Percentiles rank a stretch among this genome's conserved stretches.
phyloP scores from a whole-genome alignment of 2,113 vertebrate species.

The Ceuthmochares aereus region DNA sequence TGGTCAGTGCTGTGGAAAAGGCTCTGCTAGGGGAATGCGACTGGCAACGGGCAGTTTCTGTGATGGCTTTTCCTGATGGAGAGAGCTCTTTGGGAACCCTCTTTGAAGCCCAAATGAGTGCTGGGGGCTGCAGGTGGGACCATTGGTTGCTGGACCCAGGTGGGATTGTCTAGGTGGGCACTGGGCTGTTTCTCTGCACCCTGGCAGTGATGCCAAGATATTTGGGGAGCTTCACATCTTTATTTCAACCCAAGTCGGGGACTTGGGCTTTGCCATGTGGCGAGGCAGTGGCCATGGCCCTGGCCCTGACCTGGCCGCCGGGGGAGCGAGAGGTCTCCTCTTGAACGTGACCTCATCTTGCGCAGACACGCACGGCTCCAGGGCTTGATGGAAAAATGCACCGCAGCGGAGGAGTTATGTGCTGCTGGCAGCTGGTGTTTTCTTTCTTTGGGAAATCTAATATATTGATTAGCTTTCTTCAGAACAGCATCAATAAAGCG shows the following conservation, averaged over 20 bases:
- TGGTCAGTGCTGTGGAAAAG: rapidly evolving
- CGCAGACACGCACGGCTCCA: background rate
- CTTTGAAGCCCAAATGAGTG: background rate
- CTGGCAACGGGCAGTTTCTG: background rate
- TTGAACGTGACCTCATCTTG: constrained; percentile 50
- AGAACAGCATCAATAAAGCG: constrained; percentile 73
- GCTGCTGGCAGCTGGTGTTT: constrained; percentile 70
- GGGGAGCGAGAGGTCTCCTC: background rate
- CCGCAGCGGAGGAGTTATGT: constrained; percentile 23
- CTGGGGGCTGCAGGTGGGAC: too few relatives aligned
- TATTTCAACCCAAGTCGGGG: background rate
- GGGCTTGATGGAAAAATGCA: constrained; percentile 49
- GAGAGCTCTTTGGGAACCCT: background rate
- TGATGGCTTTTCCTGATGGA: background rate
- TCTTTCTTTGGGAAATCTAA: constrained; percentile 78
- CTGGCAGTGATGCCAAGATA: background rate
- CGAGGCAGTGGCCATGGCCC: background rate
- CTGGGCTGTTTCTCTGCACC: background rate
- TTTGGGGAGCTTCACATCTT: background rate
- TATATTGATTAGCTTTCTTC: constrained; percentile 79
- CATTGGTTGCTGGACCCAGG: too few relatives aligned
- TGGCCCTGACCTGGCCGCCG: constrained; percentile 1
- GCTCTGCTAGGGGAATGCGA: rapidly evolving
- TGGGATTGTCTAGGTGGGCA: background rate
- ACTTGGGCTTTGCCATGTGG: rapidly evolving